These are phyloP conservation scores for Neodon shergylaensis DNA, from an alignment of 2,113 vertebrate species.

Conservation along the genomic window DNA sequence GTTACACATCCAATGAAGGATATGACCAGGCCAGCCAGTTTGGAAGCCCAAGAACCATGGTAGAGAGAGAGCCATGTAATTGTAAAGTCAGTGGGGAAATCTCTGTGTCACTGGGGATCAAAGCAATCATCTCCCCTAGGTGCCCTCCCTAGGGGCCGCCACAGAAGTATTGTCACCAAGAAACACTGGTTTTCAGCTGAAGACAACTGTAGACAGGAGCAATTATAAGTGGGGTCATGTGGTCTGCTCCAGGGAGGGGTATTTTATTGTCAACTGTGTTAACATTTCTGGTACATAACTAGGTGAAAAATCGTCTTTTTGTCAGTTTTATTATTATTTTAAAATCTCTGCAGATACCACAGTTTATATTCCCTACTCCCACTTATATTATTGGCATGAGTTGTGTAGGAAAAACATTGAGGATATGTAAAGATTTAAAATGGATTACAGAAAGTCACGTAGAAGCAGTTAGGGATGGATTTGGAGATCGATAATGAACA, in stretches of 20 bases:
- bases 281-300: not conserved
- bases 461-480: not conserved
- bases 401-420: not conserved
- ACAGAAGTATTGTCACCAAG: not conserved
- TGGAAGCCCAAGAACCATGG: not conserved
- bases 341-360: not conserved
- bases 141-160: not conserved
- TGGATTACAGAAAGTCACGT: not conserved
- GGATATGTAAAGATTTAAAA: not conserved
- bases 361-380: not conserved
- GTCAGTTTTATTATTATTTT: slow-evolving; percentile 27
- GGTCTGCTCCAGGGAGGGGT: not conserved
- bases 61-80: not conserved
- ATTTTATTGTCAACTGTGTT: slow-evolving; percentile 33
- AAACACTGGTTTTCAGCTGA: slow-evolving; percentile 35
- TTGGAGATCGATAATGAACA: not conserved
- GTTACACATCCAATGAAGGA: not conserved
- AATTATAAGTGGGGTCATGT: not conserved
- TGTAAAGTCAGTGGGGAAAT: slow-evolving; percentile 6
- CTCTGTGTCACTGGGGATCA: not conserved
- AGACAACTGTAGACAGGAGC: not conserved
- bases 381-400: not conserved
- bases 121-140: not conserved
- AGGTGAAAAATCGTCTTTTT: not conserved
- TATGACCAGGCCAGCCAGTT: not conserved